phyloP scores from a whole-genome alignment of 2,797 vertebrate species.

The Lepilemur ruficaudatus region DNA sequence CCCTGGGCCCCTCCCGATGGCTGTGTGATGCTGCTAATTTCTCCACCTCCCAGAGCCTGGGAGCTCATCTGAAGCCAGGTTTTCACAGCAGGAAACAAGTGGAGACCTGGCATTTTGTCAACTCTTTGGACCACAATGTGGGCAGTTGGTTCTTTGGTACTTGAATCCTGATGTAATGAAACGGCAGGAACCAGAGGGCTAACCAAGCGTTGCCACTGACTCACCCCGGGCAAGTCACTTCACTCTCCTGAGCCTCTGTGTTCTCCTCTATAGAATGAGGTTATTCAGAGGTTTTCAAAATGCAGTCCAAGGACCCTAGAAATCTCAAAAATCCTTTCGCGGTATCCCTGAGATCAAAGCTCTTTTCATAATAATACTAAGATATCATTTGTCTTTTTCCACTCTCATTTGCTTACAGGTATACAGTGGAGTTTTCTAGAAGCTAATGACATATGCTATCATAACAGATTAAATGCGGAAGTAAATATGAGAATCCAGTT shows the following conservation, averaged over 20 bases:
- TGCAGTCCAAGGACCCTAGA: not conserved
- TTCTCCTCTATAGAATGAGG: not conserved
- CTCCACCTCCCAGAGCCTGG: not conserved
- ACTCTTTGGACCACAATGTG: not conserved
- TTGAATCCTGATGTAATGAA: not conserved
- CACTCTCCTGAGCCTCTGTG: not conserved
- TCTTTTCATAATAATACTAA: not conserved
- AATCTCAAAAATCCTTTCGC: conserved; percentile 10
- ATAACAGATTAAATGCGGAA: not conserved
- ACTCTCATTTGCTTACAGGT: not conserved
- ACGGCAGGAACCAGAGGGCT: not conserved
- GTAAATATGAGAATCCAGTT: not conserved
- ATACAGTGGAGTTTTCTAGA: not conserved
- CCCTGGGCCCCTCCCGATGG: not conserved
- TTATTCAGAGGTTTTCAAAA: not conserved
- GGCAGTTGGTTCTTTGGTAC: not conserved
- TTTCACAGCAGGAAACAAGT: not conserved
- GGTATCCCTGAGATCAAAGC: not conserved
- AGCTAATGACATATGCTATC: not conserved
- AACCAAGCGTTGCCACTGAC: not conserved
- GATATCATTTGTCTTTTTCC: not conserved
- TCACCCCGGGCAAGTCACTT: not conserved
- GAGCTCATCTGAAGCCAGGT: not conserved
- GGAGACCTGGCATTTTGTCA: not conserved
- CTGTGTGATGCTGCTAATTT: not conserved